These are phyloP conservation scores for Columbina picui DNA, from an alignment of 2,113 vertebrate genomes.

Conservation along the genomic window DNA sequence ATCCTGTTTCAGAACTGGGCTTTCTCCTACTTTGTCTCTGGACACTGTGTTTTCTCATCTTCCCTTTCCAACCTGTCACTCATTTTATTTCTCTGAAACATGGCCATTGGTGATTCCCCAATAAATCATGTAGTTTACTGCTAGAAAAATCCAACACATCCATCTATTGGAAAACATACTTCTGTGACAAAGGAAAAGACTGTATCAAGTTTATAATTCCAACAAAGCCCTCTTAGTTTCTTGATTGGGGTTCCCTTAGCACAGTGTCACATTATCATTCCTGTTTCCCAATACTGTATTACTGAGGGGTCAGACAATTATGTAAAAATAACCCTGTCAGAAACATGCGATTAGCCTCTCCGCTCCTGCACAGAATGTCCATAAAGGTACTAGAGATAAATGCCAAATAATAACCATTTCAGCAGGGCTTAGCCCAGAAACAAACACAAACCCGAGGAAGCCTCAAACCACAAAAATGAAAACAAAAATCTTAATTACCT, in stretches of 20 bases:
- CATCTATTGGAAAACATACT: not conserved
- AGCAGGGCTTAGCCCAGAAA: not conserved
- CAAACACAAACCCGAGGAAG: not conserved
- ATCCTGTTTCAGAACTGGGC: not conserved
- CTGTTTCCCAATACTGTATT: constrained; percentile 12
- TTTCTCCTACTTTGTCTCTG: not conserved
- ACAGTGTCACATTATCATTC: not conserved
- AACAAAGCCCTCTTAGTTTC: not conserved
- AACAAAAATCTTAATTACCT: not conserved
- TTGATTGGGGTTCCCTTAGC: not conserved
- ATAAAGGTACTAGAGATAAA: not conserved
- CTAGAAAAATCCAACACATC: not conserved
- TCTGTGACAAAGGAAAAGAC: not conserved
- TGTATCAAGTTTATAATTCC: not conserved
- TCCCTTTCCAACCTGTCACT: not conserved
- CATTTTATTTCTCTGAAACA: not conserved
- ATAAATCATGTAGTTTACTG: not conserved
- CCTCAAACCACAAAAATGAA: not conserved
- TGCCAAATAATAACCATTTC: not conserved
- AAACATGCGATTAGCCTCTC: not conserved
- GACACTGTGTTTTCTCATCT: not conserved
- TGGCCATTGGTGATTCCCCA: not conserved
- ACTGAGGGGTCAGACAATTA: not conserved
- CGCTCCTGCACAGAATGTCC: accelerated
- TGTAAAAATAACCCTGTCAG: constrained; percentile 29